A percentile compares a stretch with the other conserved stretches of the same genome.
phyloP scores from a whole-genome alignment of 2,113 vertebrate species.

The Hoplias malabaricus region DNA sequence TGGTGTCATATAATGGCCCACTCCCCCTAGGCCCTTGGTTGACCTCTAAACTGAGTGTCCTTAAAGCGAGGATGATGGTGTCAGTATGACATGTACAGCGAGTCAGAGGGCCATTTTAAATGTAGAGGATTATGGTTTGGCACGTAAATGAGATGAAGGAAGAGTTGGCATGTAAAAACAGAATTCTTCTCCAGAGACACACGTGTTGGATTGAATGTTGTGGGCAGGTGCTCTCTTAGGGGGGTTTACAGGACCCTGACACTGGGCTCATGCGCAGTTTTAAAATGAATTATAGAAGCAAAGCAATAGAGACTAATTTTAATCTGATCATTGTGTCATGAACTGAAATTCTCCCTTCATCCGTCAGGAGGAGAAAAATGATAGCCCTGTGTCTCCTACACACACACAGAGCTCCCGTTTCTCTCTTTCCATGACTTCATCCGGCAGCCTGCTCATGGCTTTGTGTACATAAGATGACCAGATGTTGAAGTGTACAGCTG shows the following conservation, averaged over 20 bases:
- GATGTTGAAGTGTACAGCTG: conserved; percentile 30
- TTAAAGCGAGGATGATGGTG: conserved; percentile 13
- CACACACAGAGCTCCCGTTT: conserved; percentile 42
- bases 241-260: conserved; percentile 1
- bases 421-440: conserved; percentile 53
- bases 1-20: not conserved
- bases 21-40: not conserved
- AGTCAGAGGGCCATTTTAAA: conserved; percentile 19
- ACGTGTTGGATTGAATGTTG: conserved; percentile 16
- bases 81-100: not conserved
- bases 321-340: conserved; percentile 9
- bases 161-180: conserved; percentile 7
- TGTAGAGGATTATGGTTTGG: not conserved
- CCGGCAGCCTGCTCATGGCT: conserved; percentile 40
- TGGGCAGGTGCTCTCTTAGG: conserved; percentile 15
- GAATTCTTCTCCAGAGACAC: not conserved
- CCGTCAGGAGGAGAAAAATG: conserved; percentile 37
- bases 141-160: not conserved
- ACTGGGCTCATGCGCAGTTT: conserved; percentile 9
- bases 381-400: conserved; percentile 39
- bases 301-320: not conserved
- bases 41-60: not conserved
- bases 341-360: conserved; percentile 14
- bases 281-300: not conserved
- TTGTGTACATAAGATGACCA: conserved; percentile 50